Percentiles rank a stretch among this genome's conserved stretches.
These are phyloP conservation scores for Enteromius viviparus DNA, from an alignment of 2,797 vertebrate species.

Conservation along the genomic window DNA sequence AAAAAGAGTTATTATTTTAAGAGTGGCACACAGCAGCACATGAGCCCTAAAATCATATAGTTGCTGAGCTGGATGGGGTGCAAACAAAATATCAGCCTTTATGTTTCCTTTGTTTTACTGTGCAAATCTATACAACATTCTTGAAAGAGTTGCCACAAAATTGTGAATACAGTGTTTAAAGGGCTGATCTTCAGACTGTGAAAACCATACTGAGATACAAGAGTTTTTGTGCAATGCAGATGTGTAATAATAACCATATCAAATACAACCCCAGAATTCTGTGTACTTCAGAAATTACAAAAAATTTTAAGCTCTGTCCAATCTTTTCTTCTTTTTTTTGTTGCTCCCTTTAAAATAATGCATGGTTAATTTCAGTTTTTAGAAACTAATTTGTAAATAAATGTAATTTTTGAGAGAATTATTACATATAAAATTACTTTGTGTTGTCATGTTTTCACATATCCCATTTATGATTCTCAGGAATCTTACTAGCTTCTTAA, in stretches of 20 bases:
- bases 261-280: neutral
- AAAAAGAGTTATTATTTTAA: no score
- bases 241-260: neutral
- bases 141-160: neutral
- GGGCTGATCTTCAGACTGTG: neutral
- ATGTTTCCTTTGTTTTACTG: neutral
- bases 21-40: neutral
- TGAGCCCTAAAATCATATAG: neutral
- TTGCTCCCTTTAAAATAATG: neutral
- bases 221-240: neutral
- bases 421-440: conserved; percentile 10
- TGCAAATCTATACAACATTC: neutral
- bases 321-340: neutral
- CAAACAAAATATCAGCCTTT: neutral
- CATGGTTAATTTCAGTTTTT: neutral
- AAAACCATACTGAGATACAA: neutral
- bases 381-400: conserved; percentile 16
- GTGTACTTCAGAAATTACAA: neutral
- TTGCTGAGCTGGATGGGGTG: neutral
- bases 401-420: neutral
- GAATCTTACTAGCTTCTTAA: neutral
- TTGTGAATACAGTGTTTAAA: neutral
- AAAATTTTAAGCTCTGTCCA: neutral
- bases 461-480: neutral
- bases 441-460: neutral